Evolutionary conservation across 2,797 vertebrate genomes (phyloP).

Genomic region (Enteromius viviparus): DNA sequence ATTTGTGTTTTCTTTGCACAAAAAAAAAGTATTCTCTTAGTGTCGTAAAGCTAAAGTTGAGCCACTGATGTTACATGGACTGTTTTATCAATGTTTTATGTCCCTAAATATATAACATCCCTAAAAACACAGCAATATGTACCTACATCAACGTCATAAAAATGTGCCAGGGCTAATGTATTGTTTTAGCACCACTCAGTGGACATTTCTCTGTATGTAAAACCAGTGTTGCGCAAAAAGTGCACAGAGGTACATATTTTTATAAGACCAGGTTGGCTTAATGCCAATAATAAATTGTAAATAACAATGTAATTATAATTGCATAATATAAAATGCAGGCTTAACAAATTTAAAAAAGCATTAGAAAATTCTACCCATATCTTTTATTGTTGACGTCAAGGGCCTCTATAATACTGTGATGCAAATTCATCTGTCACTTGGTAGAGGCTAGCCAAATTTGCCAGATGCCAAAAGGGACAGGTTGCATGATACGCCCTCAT

Average conservation of each 20-base stretch:
- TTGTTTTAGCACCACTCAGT: too few relatives aligned
- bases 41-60: too few relatives aligned
- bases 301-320: background rate
- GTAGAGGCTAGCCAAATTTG: constrained; percentile 29
- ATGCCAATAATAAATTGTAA: background rate
- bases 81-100: too few relatives aligned
- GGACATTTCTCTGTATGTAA: too few relatives aligned
- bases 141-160: too few relatives aligned
- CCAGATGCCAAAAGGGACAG: constrained; percentile 32
- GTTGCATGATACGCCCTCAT: constrained; percentile 21
- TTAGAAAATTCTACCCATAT: background rate
- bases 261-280: background rate
- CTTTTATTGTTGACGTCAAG: constrained; percentile 15
- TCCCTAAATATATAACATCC: too few relatives aligned
- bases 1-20: too few relatives aligned
- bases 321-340: background rate
- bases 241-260: too few relatives aligned
- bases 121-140: too few relatives aligned
- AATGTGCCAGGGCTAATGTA: too few relatives aligned
- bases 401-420: background rate
- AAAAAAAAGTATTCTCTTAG: too few relatives aligned
- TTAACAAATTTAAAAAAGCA: background rate
- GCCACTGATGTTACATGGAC: too few relatives aligned
- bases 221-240: background rate
- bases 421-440: constrained; percentile 34